These are phyloP conservation scores for Branchellion lobata DNA, from an alignment of 2,888 invertebrate genomes.

Conservation along the genomic window DNA sequence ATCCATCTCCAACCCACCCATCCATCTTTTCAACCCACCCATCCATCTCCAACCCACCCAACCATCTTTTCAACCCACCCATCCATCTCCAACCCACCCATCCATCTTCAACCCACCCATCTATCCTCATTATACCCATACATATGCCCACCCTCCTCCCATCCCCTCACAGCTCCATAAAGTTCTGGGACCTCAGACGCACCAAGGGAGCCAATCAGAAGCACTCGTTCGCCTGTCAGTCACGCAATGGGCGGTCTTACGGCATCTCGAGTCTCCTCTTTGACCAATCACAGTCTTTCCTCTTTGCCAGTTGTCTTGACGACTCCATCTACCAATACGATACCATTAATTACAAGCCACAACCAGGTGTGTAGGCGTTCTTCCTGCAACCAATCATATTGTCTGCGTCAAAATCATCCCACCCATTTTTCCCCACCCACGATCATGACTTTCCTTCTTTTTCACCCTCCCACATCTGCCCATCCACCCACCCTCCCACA, in stretches of 20 bases:
- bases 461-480: neutral
- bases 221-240: slow-evolving; percentile 31
- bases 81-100: too few relatives aligned
- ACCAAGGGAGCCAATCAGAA: neutral
- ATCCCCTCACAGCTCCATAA: slow-evolving; percentile 23
- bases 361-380: slow-evolving; percentile 28
- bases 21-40: too few relatives aligned
- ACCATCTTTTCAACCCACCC: too few relatives aligned
- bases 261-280: slow-evolving; percentile 72
- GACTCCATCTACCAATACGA: slow-evolving; percentile 82
- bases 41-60: too few relatives aligned
- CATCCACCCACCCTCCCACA: neutral
- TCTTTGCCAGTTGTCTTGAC: slow-evolving; percentile 86
- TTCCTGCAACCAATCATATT: neutral
- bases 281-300: slow-evolving; percentile 70
- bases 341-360: slow-evolving; percentile 60
- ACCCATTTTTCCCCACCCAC: neutral
- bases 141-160: too few relatives aligned
- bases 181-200: slow-evolving; percentile 36
- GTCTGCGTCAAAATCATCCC: neutral
- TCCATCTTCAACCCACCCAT: too few relatives aligned
- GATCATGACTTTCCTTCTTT: neutral
- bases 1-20: too few relatives aligned
- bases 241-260: slow-evolving; percentile 14
- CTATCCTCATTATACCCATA: too few relatives aligned